These are phyloP conservation scores for Lutjanus campechanus DNA, from an alignment of 2,797 vertebrate species.

Conservation along the genomic window DNA sequence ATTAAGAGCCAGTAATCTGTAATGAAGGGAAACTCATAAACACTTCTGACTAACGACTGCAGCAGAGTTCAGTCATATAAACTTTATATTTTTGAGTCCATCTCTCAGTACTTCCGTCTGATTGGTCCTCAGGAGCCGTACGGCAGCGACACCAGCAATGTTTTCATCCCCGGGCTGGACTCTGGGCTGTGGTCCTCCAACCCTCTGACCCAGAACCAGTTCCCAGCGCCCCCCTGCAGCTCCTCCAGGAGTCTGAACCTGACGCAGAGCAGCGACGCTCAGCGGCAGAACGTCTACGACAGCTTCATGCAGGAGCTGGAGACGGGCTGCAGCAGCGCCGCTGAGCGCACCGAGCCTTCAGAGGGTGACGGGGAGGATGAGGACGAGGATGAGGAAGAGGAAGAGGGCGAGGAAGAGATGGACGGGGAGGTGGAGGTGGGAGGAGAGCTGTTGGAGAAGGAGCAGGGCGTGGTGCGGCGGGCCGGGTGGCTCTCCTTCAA, in stretches of 20 bases:
- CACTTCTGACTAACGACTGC: background rate
- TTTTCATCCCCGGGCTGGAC: conserved; percentile 81
- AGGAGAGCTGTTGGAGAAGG: conserved; percentile 91
- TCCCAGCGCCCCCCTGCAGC: conserved; percentile 56
- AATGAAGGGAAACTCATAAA: conserved; percentile 27
- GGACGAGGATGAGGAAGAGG: conserved; percentile 71
- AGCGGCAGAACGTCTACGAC: conserved; percentile 92
- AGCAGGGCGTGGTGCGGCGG: conserved; percentile 92
- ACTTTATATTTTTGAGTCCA: too few relatives aligned
- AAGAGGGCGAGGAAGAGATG: conserved; percentile 49
- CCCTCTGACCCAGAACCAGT: conserved; percentile 80
- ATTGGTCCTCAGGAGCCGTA: conserved; percentile 86
- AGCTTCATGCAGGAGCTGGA: conserved; percentile 96
- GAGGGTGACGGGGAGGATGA: conserved; percentile 67
- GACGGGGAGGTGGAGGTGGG: conserved; percentile 77
- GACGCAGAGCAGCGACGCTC: conserved; percentile 66
- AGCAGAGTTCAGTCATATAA: background rate
- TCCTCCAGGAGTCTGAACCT: conserved; percentile 76
- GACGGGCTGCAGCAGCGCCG: conserved; percentile 82
- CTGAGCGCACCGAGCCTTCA: conserved; percentile 67
- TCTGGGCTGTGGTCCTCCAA: conserved; percentile 80
- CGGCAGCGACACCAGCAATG: conserved; percentile 83
- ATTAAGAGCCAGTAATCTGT: conserved; percentile 6
- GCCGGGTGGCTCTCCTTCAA: conserved; percentile 96
- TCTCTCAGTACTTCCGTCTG: background rate